A percentile compares a stretch with the other conserved stretches of the same genome.
phyloP scores from a whole-genome alignment of 2,888 invertebrate species.

The Timema cristinae region DNA sequence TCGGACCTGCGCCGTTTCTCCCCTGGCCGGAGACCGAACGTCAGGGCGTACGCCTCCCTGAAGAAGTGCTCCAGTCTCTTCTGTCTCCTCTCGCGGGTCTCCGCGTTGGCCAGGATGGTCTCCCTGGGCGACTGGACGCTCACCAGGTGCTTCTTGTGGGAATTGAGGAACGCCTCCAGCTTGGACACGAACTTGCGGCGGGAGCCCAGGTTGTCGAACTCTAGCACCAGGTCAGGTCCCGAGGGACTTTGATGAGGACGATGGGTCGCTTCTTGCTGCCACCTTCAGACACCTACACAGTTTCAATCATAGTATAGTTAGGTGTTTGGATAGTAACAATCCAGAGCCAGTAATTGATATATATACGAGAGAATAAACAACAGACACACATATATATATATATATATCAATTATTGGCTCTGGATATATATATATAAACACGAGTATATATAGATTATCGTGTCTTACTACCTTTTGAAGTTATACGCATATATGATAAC shows the following conservation, averaged over 20 bases:
- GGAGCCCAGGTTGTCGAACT: conserved; percentile 76
- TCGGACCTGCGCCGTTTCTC: conserved; percentile 69
- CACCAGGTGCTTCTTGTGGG: conserved; percentile 78
- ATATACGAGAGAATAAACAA: no score
- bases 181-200: conserved; percentile 84
- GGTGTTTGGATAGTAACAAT: no score
- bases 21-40: conserved; percentile 84
- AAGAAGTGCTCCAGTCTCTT: conserved; percentile 91
- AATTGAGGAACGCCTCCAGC: conserved; percentile 75
- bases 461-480: no score
- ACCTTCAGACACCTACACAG: conserved; percentile 43
- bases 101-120: conserved; percentile 84
- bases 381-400: no score
- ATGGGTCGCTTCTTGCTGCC: conserved; percentile 74
- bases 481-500: no score
- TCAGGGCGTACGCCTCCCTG: conserved; percentile 90
- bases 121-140: conserved; percentile 73
- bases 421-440: no score
- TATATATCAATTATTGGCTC: no score
- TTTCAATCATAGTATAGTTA: no score
- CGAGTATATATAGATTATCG: no score
- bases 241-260: conserved; percentile 73
- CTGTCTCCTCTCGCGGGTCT: conserved; percentile 90
- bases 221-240: conserved; percentile 88
- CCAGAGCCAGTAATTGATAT: no score